These are phyloP conservation scores for Pimephales promelas DNA, from an alignment of 2,113 vertebrate species.

Conservation along the genomic window DNA sequence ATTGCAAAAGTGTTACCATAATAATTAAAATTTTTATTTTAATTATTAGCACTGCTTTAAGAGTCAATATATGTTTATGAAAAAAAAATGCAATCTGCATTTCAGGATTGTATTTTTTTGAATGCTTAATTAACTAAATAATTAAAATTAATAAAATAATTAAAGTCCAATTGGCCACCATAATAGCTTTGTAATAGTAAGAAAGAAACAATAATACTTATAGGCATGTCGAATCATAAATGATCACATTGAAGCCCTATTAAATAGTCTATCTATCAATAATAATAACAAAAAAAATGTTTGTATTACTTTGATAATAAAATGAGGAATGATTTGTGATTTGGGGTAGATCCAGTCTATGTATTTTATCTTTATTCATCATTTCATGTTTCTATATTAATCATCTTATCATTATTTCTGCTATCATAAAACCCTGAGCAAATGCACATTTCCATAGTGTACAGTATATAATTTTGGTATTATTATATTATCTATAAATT, in stretches of 20 bases:
- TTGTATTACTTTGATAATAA: background rate
- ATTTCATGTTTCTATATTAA: background rate
- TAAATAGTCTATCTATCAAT: background rate
- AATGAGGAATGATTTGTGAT: background rate
- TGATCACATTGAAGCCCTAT: background rate
- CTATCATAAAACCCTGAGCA: background rate
- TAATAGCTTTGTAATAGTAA: background rate
- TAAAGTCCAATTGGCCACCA: no score
- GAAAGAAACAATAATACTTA: background rate
- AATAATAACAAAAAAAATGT: background rate
- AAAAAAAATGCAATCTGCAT: background rate
- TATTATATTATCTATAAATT: background rate
- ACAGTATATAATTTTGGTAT: background rate
- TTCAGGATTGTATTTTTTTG: background rate
- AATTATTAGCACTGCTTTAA: background rate
- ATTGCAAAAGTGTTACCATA: no score
- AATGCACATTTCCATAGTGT: background rate
- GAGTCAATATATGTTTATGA: background rate
- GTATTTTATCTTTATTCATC: background rate
- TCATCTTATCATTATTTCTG: background rate
- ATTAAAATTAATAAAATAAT: background rate
- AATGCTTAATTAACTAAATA: background rate
- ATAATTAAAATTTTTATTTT: background rate
- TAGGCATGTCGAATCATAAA: background rate
- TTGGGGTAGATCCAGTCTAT: background rate